phyloP scores from a whole-genome alignment of 2,113 vertebrate species.

The Galemys pyrenaicus region DNA sequence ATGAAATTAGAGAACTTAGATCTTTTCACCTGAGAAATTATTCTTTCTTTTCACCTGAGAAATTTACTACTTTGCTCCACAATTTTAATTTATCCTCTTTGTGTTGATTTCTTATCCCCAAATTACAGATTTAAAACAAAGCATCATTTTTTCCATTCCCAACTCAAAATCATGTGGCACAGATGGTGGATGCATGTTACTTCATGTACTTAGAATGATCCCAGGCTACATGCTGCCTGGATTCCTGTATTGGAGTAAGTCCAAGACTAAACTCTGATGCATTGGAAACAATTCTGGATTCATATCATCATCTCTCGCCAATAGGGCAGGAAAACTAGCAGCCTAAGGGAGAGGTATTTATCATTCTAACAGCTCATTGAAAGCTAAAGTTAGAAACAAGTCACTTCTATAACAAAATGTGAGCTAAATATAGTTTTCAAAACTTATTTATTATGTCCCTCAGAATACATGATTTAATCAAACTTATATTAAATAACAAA shows the following conservation, averaged over 20 bases:
- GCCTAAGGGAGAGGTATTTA: not conserved
- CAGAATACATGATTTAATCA: not conserved
- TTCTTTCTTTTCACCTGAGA: not conserved
- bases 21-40: not conserved
- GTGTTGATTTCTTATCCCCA: not conserved
- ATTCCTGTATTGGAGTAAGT: not conserved
- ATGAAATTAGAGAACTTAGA: not conserved
- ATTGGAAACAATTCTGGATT: not conserved
- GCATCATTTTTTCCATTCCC: not conserved
- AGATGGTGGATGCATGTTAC: too few relatives aligned
- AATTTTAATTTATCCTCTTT: not conserved
- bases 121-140: not conserved
- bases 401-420: not conserved
- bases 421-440: not conserved
- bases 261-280: not conserved
- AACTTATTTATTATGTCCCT: not conserved
- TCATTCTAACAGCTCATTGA: not conserved
- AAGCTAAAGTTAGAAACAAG: not conserved
- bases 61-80: not conserved
- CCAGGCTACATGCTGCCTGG: not conserved
- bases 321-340: not conserved
- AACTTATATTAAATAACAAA: not conserved
- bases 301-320: not conserved
- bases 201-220: not conserved
- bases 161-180: not conserved